Percentiles rank a stretch among this genome's conserved stretches.
These are phyloP conservation scores for Sarcophaga carnaria DNA, from an alignment of 2,888 invertebrate genomes.

Conservation along the genomic window DNA sequence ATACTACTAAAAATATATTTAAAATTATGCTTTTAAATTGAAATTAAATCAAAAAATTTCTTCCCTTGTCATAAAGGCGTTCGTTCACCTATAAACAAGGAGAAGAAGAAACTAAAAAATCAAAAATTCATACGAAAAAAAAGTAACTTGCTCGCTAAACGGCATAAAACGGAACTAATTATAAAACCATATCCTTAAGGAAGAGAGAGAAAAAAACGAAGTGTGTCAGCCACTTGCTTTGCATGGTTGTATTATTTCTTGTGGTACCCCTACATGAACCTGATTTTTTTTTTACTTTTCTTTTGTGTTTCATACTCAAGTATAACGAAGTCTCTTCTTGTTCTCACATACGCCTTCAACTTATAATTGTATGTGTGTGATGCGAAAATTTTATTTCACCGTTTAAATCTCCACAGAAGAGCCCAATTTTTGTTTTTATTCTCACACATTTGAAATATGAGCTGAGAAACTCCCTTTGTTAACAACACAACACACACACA, in stretches of 20 bases:
- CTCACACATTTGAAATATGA: conserved; percentile 69
- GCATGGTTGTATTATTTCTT: neutral
- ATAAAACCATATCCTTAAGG: neutral
- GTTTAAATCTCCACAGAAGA: neutral
- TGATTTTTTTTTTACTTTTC: neutral
- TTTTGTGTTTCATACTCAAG: neutral
- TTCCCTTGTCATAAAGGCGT: too few relatives aligned
- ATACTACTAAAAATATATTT: too few relatives aligned
- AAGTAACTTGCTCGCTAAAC: neutral
- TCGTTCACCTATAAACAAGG: too few relatives aligned
- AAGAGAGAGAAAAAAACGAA: neutral
- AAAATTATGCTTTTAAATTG: too few relatives aligned
- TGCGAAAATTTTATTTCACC: conserved; percentile 25
- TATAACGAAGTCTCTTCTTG: neutral
- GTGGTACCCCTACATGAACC: neutral
- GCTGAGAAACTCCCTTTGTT: conserved; percentile 63
- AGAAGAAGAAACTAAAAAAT: neutral
- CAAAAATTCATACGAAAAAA: neutral
- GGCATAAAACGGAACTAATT: neutral
- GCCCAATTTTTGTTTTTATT: conserved; percentile 39
- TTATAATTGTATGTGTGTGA: neutral
- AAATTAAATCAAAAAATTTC: too few relatives aligned
- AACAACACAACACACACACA: conserved; percentile 17
- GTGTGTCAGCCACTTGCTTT: neutral
- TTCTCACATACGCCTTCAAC: neutral